Base-by-base conservation (phyloP, 1,140 invertebrate genomes). In the Gryon sp. region DNA sequence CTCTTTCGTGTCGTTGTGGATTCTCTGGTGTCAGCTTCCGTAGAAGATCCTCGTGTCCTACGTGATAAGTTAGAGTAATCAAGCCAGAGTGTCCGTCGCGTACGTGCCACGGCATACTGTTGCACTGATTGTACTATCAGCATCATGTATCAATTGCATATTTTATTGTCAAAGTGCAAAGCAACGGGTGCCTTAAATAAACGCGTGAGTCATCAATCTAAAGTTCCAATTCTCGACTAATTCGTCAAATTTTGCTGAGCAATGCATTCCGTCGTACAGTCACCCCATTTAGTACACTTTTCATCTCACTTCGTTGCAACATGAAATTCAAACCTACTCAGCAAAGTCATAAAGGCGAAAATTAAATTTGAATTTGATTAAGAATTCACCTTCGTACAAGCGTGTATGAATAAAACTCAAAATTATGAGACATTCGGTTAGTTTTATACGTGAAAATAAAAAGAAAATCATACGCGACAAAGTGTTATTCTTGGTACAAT, bases 41-140 rank as follows among this genome's bases (percentile, higher is more conserved):
- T 16, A 24, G 38, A 18, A 11, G 34, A 46, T 45, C n/a, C 40
- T 22, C 50, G 14, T 18, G 6, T 9, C 34, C 32, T 59, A 52
- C 45, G 38, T 60, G 55, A 60, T 52, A 53, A 45, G 34, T 62
- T 60, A 53, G 59, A 53, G 16, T 53, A 70, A 70, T 60, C 66
- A 60, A 15, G 28, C 36, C 48, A 43, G 38, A 69, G 55, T 45
- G 53, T 52, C 66, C 46, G 45, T 53, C 46, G 55, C 48, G 46
- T 53, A 60, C 66, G 55, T 70, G 66, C 45, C 55, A 34, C 26
- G 7, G 66, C 66, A 70, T 70, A 53, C n/a, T 4, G 36, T 52
- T 12, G 14, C 43, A 36, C 1, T 28, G 34, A 43, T 26, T 59
- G 24, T 15, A 7, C 8, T 7, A 32, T 9, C 38, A 20, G 15